These are phyloP conservation scores for Euthynnus affinis DNA, from an alignment of 2,797 vertebrate species.

Conservation along the genomic window DNA sequence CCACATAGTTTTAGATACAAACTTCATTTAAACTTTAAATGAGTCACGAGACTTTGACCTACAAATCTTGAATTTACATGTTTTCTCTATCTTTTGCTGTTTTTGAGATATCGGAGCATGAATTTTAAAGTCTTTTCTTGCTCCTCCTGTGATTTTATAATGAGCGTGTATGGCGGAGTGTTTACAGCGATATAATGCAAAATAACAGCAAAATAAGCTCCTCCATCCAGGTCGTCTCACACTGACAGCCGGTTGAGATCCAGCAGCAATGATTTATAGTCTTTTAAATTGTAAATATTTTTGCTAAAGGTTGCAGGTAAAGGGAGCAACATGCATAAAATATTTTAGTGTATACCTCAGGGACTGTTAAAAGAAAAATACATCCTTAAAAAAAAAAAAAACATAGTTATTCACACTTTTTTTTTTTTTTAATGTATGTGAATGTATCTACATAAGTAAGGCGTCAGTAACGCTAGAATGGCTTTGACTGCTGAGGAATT, in stretches of 20 bases:
- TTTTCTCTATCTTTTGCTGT: too few relatives aligned
- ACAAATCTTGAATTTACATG: too few relatives aligned
- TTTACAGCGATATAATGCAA: too few relatives aligned
- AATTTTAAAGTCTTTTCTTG: too few relatives aligned
- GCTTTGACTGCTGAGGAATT: not conserved
- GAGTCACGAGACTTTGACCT: too few relatives aligned
- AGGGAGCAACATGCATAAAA: not conserved
- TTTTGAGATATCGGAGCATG: too few relatives aligned
- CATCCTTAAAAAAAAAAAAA: too few relatives aligned
- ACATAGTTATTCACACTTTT: not conserved
- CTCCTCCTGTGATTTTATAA: too few relatives aligned
- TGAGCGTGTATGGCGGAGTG: too few relatives aligned
- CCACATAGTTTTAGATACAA: too few relatives aligned
- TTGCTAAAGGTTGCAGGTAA: not conserved
- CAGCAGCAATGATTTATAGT: conserved; percentile 2
- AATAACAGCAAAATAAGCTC: not conserved
- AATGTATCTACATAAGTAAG: conserved; percentile 19
- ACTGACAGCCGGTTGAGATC: not conserved
- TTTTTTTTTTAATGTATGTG: not conserved
- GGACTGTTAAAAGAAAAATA: not conserved
- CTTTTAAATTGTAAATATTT: not conserved
- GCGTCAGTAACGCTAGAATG: not conserved
- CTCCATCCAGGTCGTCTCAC: not conserved
- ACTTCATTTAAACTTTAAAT: too few relatives aligned
- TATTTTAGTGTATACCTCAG: too few relatives aligned